A percentile compares a stretch with the other conserved stretches of the same genome.
These are phyloP conservation scores for Drosophila diplacantha DNA, from an alignment of 2,888 invertebrate species.

Conservation along the genomic window DNA sequence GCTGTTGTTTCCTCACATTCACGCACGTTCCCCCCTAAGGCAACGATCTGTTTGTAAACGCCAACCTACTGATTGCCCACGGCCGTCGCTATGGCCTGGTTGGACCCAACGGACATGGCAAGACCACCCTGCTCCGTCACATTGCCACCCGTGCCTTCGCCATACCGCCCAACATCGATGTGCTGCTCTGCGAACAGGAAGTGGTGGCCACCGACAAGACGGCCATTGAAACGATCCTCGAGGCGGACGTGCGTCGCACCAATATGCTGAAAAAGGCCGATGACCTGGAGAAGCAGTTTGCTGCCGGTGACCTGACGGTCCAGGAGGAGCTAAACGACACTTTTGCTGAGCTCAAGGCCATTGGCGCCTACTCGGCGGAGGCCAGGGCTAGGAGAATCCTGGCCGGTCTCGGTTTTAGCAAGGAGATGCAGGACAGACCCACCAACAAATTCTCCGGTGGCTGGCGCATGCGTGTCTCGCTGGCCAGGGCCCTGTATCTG, in stretches of 20 bases:
- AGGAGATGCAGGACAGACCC: slow-evolving; percentile 92
- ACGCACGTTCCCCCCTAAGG: slow-evolving; percentile 75
- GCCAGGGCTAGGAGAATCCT: slow-evolving; percentile 96
- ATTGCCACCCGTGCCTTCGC: slow-evolving; percentile 93
- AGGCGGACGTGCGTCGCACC: slow-evolving; percentile 93
- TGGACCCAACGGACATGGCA: slow-evolving; percentile 99
- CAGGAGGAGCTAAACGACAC: slow-evolving; percentile 92
- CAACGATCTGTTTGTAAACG: slow-evolving; percentile 97
- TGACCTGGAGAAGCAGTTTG: slow-evolving; percentile 86
- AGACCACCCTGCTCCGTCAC: slow-evolving; percentile 96
- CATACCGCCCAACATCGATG: slow-evolving; percentile 96
- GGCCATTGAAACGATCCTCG: slow-evolving; percentile 95
- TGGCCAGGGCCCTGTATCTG: slow-evolving; percentile 96
- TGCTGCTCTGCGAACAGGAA: slow-evolving; percentile 98
- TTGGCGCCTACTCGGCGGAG: slow-evolving; percentile 98
- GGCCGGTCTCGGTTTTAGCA: slow-evolving; percentile 96
- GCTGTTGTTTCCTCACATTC: background rate
- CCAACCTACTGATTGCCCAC: slow-evolving; percentile 93
- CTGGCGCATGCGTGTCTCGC: slow-evolving; percentile 99
- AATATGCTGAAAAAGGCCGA: slow-evolving; percentile 89
- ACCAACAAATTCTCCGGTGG: slow-evolving; percentile 95
- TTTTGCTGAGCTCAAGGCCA: slow-evolving; percentile 95
- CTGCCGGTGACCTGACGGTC: slow-evolving; percentile 84
- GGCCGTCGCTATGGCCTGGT: slow-evolving; percentile 98
- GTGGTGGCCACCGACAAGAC: slow-evolving; percentile 95